Evolutionary conservation across 2,113 vertebrate species (phyloP).

Genomic region (Thamnaconus septentrionalis): DNA sequence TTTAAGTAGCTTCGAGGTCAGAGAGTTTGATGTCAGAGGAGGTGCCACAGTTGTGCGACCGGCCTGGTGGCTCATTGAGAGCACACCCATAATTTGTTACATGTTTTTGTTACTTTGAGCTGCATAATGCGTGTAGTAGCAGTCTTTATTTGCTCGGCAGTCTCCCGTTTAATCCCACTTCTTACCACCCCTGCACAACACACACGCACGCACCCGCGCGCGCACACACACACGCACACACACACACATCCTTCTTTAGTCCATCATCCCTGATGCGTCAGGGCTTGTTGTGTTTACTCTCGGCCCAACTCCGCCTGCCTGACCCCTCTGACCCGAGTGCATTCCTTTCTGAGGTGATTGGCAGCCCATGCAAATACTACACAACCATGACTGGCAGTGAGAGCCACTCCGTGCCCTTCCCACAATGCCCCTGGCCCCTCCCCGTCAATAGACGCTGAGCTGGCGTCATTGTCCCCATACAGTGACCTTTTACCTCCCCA

Average conservation of each 20-base stretch:
- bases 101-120: slow-evolving; percentile 28
- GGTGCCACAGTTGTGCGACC: slow-evolving; percentile 22
- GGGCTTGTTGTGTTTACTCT: slow-evolving; percentile 77
- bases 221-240: slow-evolving; percentile 15
- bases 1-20: slow-evolving; percentile 31
- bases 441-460: slow-evolving; percentile 82
- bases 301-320: slow-evolving; percentile 68
- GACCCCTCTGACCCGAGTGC: slow-evolving; percentile 79
- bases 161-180: slow-evolving; percentile 31
- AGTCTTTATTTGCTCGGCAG: slow-evolving; percentile 6
- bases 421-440: slow-evolving; percentile 82
- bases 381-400: slow-evolving; percentile 80
- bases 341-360: slow-evolving; percentile 84
- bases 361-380: slow-evolving; percentile 81
- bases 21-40: slow-evolving; percentile 33
- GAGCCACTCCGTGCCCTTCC: slow-evolving; percentile 79
- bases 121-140: slow-evolving; percentile 1
- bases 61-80: slow-evolving; percentile 6
- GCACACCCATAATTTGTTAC: slow-evolving; percentile 6
- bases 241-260: slow-evolving; percentile 25
- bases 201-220: neutral
- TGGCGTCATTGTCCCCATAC: slow-evolving; percentile 82
- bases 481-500: slow-evolving; percentile 78
- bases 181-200: slow-evolving; percentile 4
- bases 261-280: slow-evolving; percentile 65